Base-by-base conservation (phyloP, 2,797 vertebrate genomes). In the Rhodeus uyekii region DNA sequence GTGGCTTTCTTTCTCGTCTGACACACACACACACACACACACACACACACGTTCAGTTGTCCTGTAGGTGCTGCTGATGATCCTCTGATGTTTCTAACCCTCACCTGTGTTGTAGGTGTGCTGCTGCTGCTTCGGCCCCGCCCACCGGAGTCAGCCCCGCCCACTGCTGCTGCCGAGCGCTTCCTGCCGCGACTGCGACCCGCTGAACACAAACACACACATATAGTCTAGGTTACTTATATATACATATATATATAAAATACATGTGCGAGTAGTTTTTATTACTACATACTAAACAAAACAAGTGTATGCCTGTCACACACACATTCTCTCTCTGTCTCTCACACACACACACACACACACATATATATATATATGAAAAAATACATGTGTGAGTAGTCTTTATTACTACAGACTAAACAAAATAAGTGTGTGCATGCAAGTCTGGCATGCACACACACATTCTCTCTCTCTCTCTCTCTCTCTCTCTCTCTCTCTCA, bases 1-100 rank as follows among this genome's bases (percentile, higher is more conserved):
- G 94, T 93, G 0, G 94, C 92, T 91, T 98, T 98, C 87, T 95
- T 96, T 92, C 97, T 98, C 36, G 94, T 95, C 98, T 99, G 83
- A 69, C 80, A 78, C n/a, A 78, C 5, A 81, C 36, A n/a, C 63
- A 67, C 64, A 80, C 27, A 44, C 27, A 58, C 34, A 5, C 29
- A 32, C 36, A 55, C 55, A 64, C 29, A 78, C 32, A 4, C 0
- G 8, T 34, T 24, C 16, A 50, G 44, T 7, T 19, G 46, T 39
- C 22, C 63, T 27, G 14, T 5, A 9, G 34, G 18, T 16, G 14
- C 19, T 16, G 72, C 73, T 61, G 53, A n/a, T 1, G 16, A 8
- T 76, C 39, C 16, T 19, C 32, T 64, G 24, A 19, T 7, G 22
- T 29, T 1, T 39, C n/a, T 53, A 27, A 58, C 13, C 55, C 68